Evolutionary conservation across 2,797 vertebrate species (phyloP).

Genomic region (Dromococcyx pavoninus): DNA sequence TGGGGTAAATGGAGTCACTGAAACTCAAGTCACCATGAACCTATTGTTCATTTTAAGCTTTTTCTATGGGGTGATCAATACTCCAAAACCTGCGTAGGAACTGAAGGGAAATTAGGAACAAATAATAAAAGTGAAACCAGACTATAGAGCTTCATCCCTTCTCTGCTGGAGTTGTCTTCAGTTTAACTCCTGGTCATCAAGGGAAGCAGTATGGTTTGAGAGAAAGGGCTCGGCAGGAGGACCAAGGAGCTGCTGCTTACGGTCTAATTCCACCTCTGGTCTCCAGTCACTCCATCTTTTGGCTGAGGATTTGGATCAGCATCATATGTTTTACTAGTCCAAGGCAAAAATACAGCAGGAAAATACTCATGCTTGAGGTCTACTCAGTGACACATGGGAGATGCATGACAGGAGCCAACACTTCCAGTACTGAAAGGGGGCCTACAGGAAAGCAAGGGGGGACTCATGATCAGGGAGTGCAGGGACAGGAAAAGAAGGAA

Average conservation of each 20-base stretch:
- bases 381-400: not conserved
- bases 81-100: not conserved
- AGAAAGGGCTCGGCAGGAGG: not conserved
- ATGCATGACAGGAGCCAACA: not conserved
- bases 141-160: not conserved
- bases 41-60: constrained; percentile 34
- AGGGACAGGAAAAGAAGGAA: no score
- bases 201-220: not conserved
- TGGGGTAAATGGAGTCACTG: not conserved
- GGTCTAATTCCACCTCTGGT: not conserved
- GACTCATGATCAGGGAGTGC: no score
- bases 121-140: constrained; percentile 6
- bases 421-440: no score
- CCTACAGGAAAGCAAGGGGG: no score
- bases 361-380: not conserved
- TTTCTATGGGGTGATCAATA: not conserved
- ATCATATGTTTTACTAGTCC: not conserved
- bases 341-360: not conserved
- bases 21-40: constrained; percentile 30
- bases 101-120: not conserved
- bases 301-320: not conserved
- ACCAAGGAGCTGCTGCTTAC: not conserved
- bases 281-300: not conserved
- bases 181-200: not conserved
- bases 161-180: not conserved